Base-by-base conservation (phyloP, 2,797 vertebrate genomes). In the Sebastiscus tertius region DNA sequence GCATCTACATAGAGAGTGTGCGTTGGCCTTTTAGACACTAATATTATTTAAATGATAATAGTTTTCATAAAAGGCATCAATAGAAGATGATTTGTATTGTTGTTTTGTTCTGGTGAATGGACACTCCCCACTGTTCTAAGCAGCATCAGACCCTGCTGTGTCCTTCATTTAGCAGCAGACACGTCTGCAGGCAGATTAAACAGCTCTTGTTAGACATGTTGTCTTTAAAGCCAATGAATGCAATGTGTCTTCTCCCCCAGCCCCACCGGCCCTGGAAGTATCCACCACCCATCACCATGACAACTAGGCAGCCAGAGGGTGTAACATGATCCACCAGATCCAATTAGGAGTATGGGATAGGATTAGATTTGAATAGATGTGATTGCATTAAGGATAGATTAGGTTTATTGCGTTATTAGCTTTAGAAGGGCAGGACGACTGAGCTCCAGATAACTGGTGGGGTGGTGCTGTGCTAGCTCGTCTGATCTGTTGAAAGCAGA, bases 281-380 rank as follows among this genome's bases (percentile, higher is more conserved):
- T 83, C 86, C 56, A 68, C 72, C 73, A 84, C 75, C 60, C 54
- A 81, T 92, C 86, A 80, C 91, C 90, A 92, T 92, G 92, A 90
- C 92, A 93, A 93, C 93, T 56, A 81, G 77, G 77, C 84, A 83
- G 89, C 86, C 82, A 68, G 90, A 88, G 86, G 89, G 89, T 87
- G 90, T 80, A 91, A 92, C 88, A 83, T 88, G 90, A 94, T 89
- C 90, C 83, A 87, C 65, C 89, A 92, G 87, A 92, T 93, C 92
- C 82, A 93, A 92, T 94, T 93, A 93, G 88, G 80, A 83, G 72
- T 62, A 87, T 89, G 84, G 87, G 75, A 90, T 84, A 49, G 83
- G 90, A 92, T 93, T 91, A 84, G 86, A 91, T 94, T 91, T 92
- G 89, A 93, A 92, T 91, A 89, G 91, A 89, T 87, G 87, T 92